Evolutionary conservation across 2,888 invertebrate species (phyloP).

Genomic region (Lepidonotus clava): DNA sequence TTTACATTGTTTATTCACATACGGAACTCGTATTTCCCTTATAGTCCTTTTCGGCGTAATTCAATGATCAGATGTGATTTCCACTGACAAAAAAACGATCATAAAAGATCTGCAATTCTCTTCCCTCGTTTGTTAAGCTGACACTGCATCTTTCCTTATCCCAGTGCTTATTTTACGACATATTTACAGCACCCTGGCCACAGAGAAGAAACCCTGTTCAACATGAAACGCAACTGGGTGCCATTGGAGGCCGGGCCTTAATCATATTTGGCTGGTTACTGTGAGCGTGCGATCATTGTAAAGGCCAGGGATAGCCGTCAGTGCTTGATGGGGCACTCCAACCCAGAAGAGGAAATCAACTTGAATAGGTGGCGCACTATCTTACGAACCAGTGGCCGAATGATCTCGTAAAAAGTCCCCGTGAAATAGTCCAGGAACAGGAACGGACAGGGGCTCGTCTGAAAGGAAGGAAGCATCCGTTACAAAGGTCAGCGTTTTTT

Average conservation of each 20-base stretch:
- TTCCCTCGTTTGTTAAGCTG: too few species aligned
- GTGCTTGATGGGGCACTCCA: not conserved
- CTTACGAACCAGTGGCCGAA: constrained; percentile 8
- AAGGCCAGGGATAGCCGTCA: not conserved
- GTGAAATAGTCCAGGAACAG: constrained; percentile 9
- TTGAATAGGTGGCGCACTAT: constrained; percentile 13
- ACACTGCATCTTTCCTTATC: too few species aligned
- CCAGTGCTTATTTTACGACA: not conserved
- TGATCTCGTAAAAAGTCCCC: constrained; percentile 8
- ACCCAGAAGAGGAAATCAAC: not conserved
- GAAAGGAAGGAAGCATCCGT: constrained; percentile 23
- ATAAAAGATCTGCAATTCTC: too few species aligned
- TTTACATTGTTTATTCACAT: too few species aligned
- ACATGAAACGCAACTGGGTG: not conserved
- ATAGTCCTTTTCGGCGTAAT: too few species aligned
- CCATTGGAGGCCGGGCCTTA: not conserved
- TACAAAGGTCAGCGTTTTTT: not conserved
- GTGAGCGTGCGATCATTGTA: not conserved
- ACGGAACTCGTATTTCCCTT: too few species aligned
- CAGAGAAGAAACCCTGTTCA: not conserved
- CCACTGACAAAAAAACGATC: too few species aligned
- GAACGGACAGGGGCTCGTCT: not conserved
- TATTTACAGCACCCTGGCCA: not conserved
- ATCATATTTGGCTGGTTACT: not conserved
- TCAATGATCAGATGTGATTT: too few species aligned